These are phyloP conservation scores for Creontiades dilutus DNA, from an alignment of 2,888 invertebrate genomes.

Conservation along the genomic window DNA sequence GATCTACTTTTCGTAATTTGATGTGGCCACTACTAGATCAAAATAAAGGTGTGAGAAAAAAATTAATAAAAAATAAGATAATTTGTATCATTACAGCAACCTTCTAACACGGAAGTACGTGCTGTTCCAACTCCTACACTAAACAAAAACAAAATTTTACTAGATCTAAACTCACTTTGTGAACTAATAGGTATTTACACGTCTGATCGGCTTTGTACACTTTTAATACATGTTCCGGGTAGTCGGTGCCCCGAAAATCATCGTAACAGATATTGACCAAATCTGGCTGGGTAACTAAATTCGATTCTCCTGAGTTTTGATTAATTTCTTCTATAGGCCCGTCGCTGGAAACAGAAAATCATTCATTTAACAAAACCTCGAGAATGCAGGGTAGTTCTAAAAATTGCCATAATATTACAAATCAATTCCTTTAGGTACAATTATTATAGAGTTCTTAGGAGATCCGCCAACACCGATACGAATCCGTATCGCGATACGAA, in stretches of 20 bases:
- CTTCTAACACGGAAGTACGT: too few species aligned
- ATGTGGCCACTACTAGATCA: too few species aligned
- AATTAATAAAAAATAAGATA: too few species aligned
- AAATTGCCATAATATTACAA: not conserved
- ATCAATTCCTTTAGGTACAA: too few species aligned
- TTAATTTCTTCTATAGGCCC: slow-evolving; percentile 72
- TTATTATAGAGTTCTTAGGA: too few species aligned
- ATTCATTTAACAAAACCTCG: not conserved
- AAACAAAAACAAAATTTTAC: too few species aligned
- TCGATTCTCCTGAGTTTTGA: slow-evolving; percentile 58
- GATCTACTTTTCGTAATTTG: too few species aligned
- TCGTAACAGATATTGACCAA: slow-evolving; percentile 87
- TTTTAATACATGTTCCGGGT: slow-evolving; percentile 98
- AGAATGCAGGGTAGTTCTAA: not conserved
- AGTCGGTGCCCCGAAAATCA: slow-evolving; percentile 88
- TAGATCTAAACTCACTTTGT: slow-evolving; percentile 84
- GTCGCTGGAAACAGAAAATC: slow-evolving; percentile 61
- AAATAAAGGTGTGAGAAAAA: too few species aligned
- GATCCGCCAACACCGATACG: too few species aligned
- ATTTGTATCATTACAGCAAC: too few species aligned
- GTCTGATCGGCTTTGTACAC: slow-evolving; percentile 97
- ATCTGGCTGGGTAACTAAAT: slow-evolving; percentile 80
- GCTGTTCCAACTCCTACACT: too few species aligned
- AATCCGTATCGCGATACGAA: too few species aligned
- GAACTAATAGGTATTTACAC: slow-evolving; percentile 97